phyloP scores from a whole-genome alignment of 2,797 vertebrate genomes.

The Pempheris klunzingeri region DNA sequence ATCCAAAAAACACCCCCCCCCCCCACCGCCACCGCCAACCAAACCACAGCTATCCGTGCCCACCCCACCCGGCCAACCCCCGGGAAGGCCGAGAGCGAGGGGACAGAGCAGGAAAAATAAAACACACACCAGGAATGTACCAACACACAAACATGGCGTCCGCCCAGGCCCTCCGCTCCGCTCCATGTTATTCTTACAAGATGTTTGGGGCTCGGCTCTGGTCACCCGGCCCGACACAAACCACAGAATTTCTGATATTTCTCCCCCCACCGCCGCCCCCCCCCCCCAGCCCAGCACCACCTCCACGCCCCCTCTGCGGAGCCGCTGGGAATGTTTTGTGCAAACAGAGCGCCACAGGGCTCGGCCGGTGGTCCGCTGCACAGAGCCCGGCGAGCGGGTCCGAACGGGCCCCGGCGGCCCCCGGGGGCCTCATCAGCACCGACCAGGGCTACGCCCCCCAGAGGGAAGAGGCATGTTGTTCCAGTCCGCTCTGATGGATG shows the following conservation, averaged over 20 bases:
- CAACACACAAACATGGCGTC: conserved; percentile 81
- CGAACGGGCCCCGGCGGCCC: conserved; percentile 4
- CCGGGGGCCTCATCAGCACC: conserved; percentile 48
- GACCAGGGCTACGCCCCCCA: neutral
- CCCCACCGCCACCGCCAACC: conserved; percentile 37
- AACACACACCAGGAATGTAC: conserved; percentile 80
- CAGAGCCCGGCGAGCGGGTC: conserved; percentile 13
- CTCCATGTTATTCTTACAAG: conserved; percentile 79
- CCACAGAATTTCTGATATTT: conserved; percentile 81
- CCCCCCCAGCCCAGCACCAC: conserved; percentile 2
- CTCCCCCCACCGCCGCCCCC: conserved; percentile 37
- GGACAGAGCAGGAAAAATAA: conserved; percentile 67
- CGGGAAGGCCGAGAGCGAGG: conserved; percentile 36
- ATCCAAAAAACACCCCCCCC: conserved; percentile 39
- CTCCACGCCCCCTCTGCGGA: conserved; percentile 35
- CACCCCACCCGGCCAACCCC: conserved; percentile 68
- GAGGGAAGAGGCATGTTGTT: conserved; percentile 41
- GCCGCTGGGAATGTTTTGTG: conserved; percentile 69
- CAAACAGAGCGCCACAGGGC: conserved; percentile 70
- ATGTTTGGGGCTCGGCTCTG: conserved; percentile 76
- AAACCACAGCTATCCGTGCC: conserved; percentile 74
- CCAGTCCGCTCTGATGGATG: conserved; percentile 48
- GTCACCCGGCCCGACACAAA: conserved; percentile 69
- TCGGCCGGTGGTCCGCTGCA: conserved; percentile 76
- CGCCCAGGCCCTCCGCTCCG: conserved; percentile 56